Conservation (phyloP, 2,888 invertebrate genomes). For the Eudemis profundana region DNA sequence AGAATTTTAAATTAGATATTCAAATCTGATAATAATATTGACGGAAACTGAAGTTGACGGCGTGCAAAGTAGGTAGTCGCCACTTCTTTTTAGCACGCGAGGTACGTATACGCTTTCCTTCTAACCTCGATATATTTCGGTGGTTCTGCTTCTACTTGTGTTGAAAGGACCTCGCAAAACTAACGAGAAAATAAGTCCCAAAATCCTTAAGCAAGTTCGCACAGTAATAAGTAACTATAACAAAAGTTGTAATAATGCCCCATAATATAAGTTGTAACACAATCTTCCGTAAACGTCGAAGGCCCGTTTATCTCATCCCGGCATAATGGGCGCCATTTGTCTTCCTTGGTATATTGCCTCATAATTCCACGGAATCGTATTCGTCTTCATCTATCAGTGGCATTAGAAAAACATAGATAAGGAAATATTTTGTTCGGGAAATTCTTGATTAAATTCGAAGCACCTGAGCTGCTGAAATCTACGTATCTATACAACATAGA, state of each 20-base stretch:
- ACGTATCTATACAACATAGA: too few species aligned
- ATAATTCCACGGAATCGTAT: slow-evolving; percentile 66
- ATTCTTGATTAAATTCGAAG: slow-evolving; percentile 43
- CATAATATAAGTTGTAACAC: slow-evolving; percentile 62
- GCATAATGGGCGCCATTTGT: slow-evolving; percentile 76
- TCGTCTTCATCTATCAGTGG: slow-evolving; percentile 69
- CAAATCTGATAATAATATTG: too few species aligned
- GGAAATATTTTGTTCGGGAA: slow-evolving; percentile 48
- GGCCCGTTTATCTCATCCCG: slow-evolving; percentile 67
- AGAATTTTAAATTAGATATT: too few species aligned
- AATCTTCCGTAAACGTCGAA: slow-evolving; percentile 73
- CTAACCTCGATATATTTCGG: too few species aligned
- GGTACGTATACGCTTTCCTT: too few species aligned
- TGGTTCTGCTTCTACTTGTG: too few species aligned
- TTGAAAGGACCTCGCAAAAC: neutral
- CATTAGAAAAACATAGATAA: slow-evolving; percentile 58
- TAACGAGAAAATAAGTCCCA: slow-evolving; percentile 19
- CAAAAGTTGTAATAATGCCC: slow-evolving; percentile 42
- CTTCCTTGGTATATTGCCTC: slow-evolving; percentile 63
- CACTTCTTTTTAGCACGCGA: too few species aligned
- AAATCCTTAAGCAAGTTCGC: slow-evolving; percentile 15
- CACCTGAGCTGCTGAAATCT: slow-evolving; percentile 3
- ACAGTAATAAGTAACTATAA: slow-evolving; percentile 25
- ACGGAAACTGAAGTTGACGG: too few species aligned
- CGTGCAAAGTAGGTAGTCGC: too few species aligned